Evolutionary conservation across 1,140 invertebrate species (phyloP).

Genomic region (Asbolus verrucosus): DNA sequence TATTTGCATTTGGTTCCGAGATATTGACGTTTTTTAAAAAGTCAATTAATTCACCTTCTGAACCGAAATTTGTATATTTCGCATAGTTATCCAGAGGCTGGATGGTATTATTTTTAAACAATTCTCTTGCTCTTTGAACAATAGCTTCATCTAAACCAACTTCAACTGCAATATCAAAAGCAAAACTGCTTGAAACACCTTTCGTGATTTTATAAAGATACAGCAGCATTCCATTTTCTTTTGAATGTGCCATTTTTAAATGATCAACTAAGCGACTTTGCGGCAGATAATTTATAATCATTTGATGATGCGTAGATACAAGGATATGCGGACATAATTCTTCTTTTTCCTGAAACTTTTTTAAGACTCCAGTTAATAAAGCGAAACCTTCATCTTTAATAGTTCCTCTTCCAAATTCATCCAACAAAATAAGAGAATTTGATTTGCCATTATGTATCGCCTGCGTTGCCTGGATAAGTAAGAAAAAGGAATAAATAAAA

Average conservation of each 20-base stretch:
- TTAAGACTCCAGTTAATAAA: slow-evolving; percentile 75
- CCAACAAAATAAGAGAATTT: slow-evolving; percentile 83
- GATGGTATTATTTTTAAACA: slow-evolving; percentile 45
- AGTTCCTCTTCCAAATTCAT: slow-evolving; percentile 94
- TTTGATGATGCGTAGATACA: slow-evolving; percentile 82
- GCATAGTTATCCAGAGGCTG: slow-evolving; percentile 19
- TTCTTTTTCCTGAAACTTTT: slow-evolving; percentile 72
- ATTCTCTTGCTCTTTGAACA: slow-evolving; percentile 53
- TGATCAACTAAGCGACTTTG: slow-evolving; percentile 74
- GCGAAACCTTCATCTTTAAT: slow-evolving; percentile 79
- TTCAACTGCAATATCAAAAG: slow-evolving; percentile 55
- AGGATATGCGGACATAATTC: slow-evolving; percentile 79
- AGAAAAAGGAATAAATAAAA: no score
- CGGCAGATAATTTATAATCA: slow-evolving; percentile 72
- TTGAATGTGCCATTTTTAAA: slow-evolving; percentile 58
- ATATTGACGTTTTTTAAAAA: slow-evolving; percentile 44
- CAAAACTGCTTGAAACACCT: slow-evolving; percentile 59
- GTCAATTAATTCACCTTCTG: neutral
- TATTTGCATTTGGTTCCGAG: slow-evolving; percentile 40
- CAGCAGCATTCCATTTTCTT: slow-evolving; percentile 51
- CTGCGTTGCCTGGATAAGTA: slow-evolving; percentile 73
- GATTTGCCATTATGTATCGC: slow-evolving; percentile 74
- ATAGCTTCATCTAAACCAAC: slow-evolving; percentile 53
- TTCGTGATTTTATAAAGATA: slow-evolving; percentile 60
- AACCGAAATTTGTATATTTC: no score